These are phyloP conservation scores for Cheilosia variabilis DNA, from an alignment of 2,888 invertebrate species.

Conservation along the genomic window DNA sequence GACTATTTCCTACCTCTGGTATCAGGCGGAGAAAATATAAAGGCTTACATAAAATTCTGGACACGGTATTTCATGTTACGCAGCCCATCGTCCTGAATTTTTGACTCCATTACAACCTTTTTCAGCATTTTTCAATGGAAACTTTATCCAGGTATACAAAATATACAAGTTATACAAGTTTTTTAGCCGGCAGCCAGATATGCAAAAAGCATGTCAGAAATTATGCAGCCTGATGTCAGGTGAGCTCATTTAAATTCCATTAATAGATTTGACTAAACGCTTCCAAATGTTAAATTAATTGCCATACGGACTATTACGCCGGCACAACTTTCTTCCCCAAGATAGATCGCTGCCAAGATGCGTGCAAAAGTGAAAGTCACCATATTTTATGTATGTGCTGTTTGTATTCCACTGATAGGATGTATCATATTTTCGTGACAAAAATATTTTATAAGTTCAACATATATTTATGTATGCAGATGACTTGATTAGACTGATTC, in stretches of 20 bases:
- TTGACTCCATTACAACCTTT: too few species aligned
- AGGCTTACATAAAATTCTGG: too few species aligned
- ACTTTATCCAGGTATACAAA: too few species aligned
- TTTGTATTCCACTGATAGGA: conserved; percentile 21
- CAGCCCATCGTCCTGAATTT: too few species aligned
- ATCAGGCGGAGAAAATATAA: too few species aligned
- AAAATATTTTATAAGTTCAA: not conserved
- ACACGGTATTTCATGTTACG: too few species aligned
- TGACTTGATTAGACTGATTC: conserved; percentile 20
- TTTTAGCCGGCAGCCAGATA: not conserved
- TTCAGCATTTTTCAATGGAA: too few species aligned
- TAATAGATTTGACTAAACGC: conserved; percentile 14
- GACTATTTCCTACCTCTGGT: too few species aligned
- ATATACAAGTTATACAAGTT: too few species aligned
- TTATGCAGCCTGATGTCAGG: not conserved
- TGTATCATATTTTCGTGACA: conserved; percentile 25
- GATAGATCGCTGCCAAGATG: conserved; percentile 54
- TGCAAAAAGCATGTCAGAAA: not conserved
- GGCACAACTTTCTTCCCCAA: conserved; percentile 44
- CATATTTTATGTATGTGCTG: not conserved
- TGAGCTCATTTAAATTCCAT: conserved; percentile 18
- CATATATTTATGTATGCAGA: not conserved
- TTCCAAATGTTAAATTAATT: conserved; percentile 43
- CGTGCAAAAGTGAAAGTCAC: conserved; percentile 62
- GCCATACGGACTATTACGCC: conserved; percentile 7